Percentiles rank a stretch among this genome's conserved stretches.
These are phyloP conservation scores for Oxyteleia sp. DNA, from an alignment of 2,888 invertebrate species.

Conservation along the genomic window DNA sequence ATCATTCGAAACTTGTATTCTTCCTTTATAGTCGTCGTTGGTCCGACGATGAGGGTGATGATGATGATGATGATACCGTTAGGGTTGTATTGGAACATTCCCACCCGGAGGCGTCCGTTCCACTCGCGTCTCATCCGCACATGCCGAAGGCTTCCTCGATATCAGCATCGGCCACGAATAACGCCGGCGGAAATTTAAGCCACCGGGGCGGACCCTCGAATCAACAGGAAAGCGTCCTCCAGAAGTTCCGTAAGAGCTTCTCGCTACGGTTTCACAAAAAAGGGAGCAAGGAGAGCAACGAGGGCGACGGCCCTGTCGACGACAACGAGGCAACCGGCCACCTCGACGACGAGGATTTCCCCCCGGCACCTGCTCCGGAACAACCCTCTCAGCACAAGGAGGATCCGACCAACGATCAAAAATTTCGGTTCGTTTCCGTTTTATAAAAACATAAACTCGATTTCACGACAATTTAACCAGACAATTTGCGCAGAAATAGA, in stretches of 20 bases:
- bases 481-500: conserved; percentile 36
- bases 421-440: conserved; percentile 83
- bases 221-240: too few species aligned
- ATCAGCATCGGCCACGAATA: too few species aligned
- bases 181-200: too few species aligned
- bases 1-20: too few species aligned
- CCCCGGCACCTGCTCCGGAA: conserved; percentile 74
- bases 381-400: conserved; percentile 82
- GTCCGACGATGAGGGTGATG: conserved; percentile 84
- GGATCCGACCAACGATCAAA: conserved; percentile 82
- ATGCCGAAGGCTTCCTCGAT: conserved; percentile 78
- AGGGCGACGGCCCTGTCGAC: too few species aligned
- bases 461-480: conserved; percentile 55
- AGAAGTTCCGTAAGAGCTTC: too few species aligned
- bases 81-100: conserved; percentile 83
- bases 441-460: conserved; percentile 49
- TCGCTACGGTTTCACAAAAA: too few species aligned
- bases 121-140: conserved; percentile 81
- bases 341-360: conserved; percentile 73
- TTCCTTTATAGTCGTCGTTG: conserved; percentile 80
- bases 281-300: too few species aligned
- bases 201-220: too few species aligned
- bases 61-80: conserved; percentile 78
- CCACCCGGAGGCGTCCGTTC: conserved; percentile 82
- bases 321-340: too few species aligned